phyloP scores from a whole-genome alignment of 2,888 invertebrate genomes.

The Cacoxenus indagator region DNA sequence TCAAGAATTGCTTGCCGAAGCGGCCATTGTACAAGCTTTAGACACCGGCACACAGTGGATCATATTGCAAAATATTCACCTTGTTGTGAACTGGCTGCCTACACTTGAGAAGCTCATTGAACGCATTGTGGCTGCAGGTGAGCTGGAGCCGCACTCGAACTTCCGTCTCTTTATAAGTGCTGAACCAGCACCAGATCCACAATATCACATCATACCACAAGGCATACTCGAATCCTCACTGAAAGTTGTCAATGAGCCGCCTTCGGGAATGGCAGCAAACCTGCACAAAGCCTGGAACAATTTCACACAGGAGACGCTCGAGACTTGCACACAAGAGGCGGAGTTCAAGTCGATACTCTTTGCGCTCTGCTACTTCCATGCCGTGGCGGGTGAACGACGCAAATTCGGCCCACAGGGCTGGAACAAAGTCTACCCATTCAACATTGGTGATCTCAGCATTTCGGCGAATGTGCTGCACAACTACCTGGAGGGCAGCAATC shows the following conservation, averaged over 20 bases:
- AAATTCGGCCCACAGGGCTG: slow-evolving; percentile 97
- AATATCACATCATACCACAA: slow-evolving; percentile 79
- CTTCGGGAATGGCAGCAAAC: slow-evolving; percentile 95
- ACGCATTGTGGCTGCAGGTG: slow-evolving; percentile 79
- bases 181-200: slow-evolving; percentile 84
- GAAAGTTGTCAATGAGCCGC: slow-evolving; percentile 97
- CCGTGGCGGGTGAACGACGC: slow-evolving; percentile 90
- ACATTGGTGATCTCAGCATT: slow-evolving; percentile 90
- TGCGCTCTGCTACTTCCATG: slow-evolving; percentile 94
- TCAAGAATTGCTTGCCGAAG: slow-evolving; percentile 92
- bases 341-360: slow-evolving; percentile 94
- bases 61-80: slow-evolving; percentile 92
- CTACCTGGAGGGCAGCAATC: slow-evolving; percentile 90
- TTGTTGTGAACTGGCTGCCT: slow-evolving; percentile 91
- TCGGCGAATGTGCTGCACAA: slow-evolving; percentile 92
- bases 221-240: slow-evolving; percentile 94
- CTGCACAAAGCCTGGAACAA: slow-evolving; percentile 93
- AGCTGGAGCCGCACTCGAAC: slow-evolving; percentile 64
- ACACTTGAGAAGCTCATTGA: slow-evolving; percentile 93
- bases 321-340: slow-evolving; percentile 92
- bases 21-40: slow-evolving; percentile 83
- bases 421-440: slow-evolving; percentile 87
- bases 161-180: slow-evolving; percentile 88
- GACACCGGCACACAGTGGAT: slow-evolving; percentile 87
- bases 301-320: slow-evolving; percentile 92